phyloP scores from a whole-genome alignment of 53 echinoderm and acorn worm species.

The Patiria pectinifera region DNA sequence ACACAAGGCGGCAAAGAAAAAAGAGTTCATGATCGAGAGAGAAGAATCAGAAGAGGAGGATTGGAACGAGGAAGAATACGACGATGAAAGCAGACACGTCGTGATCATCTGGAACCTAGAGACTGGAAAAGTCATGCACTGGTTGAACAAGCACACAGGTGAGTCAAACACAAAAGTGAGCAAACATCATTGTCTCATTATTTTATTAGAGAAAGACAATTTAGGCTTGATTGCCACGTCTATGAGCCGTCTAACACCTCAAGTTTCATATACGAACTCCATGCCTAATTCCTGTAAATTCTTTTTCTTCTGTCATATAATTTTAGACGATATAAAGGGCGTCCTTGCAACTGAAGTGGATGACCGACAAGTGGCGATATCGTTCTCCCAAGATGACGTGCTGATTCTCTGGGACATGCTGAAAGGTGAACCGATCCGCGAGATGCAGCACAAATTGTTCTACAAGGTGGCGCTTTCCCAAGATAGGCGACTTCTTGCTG shows the following conservation, averaged over 20 bases:
- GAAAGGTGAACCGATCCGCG: slow-evolving; percentile 38
- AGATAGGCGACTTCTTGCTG: slow-evolving; percentile 46
- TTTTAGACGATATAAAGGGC: slow-evolving; percentile 48
- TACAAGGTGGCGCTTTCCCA: slow-evolving; percentile 37
- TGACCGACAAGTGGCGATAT: slow-evolving; percentile 41
- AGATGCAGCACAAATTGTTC: background rate
- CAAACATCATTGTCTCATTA: too few relatives aligned
- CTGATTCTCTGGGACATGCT: slow-evolving; percentile 50
- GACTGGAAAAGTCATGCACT: slow-evolving; percentile 45
- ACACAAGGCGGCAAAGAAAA: slow-evolving; percentile 3
- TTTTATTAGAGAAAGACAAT: too few relatives aligned
- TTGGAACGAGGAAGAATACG: slow-evolving; percentile 29
- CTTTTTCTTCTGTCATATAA: background rate
- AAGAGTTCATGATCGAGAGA: background rate
- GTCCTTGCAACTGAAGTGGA: slow-evolving; percentile 33
- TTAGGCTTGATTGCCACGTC: too few relatives aligned
- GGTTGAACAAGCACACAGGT: slow-evolving; percentile 57
- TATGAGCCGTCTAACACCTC: too few relatives aligned
- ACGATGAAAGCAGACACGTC: slow-evolving; percentile 21
- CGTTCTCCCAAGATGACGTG: slow-evolving; percentile 46
- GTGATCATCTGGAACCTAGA: slow-evolving; percentile 59
- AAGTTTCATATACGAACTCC: background rate
- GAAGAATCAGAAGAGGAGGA: slow-evolving; percentile 2
- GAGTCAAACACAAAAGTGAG: background rate
- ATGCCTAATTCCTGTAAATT: background rate